Percentiles rank a stretch among this genome's conserved stretches.
phyloP scores from a whole-genome alignment of 2,888 invertebrate genomes.

The Stramonita haemastoma region DNA sequence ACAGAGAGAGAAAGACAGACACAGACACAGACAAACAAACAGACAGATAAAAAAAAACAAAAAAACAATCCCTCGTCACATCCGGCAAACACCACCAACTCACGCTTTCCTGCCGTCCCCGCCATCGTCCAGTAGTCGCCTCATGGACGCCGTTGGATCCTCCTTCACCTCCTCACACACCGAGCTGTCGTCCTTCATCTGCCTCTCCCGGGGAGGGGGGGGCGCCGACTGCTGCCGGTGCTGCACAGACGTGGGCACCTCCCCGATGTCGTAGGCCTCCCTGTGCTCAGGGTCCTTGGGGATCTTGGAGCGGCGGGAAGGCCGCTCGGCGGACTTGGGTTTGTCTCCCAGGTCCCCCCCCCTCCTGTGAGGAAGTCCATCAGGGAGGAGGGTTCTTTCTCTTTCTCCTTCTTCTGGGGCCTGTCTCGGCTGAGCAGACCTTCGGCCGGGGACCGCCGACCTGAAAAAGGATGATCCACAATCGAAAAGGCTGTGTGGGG shows the following conservation, averaged over 20 bases:
- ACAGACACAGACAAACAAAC: too few relatives aligned
- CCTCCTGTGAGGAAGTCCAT: slow-evolving; percentile 46
- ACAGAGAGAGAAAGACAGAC: too few relatives aligned
- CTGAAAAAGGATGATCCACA: not conserved
- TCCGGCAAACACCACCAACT: not conserved
- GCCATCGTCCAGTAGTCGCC: not conserved
- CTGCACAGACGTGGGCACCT: not conserved
- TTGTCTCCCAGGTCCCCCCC: slow-evolving; percentile 25
- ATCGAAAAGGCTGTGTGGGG: too few relatives aligned
- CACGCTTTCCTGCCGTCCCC: slow-evolving; percentile 15
- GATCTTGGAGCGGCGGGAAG: slow-evolving; percentile 21
- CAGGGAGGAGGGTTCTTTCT: slow-evolving; percentile 46
- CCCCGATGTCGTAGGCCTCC: slow-evolving; percentile 21
- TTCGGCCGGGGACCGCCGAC: slow-evolving; percentile 22
- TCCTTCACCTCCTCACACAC: slow-evolving; percentile 65
- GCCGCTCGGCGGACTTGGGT: slow-evolving; percentile 31
- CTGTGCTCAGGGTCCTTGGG: slow-evolving; percentile 27
- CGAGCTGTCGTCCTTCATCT: slow-evolving; percentile 58
- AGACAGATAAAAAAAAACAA: too few relatives aligned
- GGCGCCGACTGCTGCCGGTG: not conserved
- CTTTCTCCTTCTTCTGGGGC: slow-evolving; percentile 49
- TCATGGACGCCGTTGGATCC: slow-evolving; percentile 53
- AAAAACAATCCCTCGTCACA: too few relatives aligned
- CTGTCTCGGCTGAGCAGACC: slow-evolving; percentile 32
- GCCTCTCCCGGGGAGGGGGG: slow-evolving; percentile 26